phyloP scores from a whole-genome alignment of 2,113 vertebrate genomes.

The Microcebus tavaratra region DNA sequence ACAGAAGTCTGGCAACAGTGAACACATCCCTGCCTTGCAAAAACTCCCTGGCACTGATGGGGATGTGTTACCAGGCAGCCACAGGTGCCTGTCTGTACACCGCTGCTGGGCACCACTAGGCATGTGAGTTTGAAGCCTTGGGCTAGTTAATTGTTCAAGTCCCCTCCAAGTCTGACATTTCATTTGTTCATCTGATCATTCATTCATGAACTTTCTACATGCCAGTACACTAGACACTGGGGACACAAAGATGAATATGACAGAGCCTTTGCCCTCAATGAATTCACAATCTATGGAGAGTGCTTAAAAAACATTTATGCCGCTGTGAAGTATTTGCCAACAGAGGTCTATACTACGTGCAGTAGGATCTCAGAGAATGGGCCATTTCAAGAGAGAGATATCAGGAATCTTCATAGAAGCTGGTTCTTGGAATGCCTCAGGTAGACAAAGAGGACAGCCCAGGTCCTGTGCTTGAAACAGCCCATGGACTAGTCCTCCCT shows the following conservation, averaged over 20 bases:
- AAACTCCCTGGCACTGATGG: neutral
- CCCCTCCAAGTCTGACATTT: neutral
- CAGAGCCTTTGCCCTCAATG: neutral
- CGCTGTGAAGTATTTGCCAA: neutral
- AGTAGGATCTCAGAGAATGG: neutral
- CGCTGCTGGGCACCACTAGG: neutral
- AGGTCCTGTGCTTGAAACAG: neutral
- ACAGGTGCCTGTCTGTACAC: neutral
- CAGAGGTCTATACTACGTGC: neutral
- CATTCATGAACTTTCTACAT: conserved; percentile 1
- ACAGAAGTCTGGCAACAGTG: neutral
- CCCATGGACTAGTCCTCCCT: neutral
- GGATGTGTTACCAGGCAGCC: neutral
- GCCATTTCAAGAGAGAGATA: neutral
- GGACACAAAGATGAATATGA: neutral
- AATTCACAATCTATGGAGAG: neutral
- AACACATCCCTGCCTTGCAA: neutral
- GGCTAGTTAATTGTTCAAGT: neutral
- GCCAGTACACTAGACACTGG: neutral
- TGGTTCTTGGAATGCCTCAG: neutral
- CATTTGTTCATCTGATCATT: neutral
- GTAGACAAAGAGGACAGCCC: neutral
- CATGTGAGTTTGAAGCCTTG: neutral
- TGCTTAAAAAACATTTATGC: neutral
- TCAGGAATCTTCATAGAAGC: neutral